Evolutionary conservation across 2,888 invertebrate genomes (phyloP), one percentile per base, ranked within the genome.

Genomic region (Perizoma flavofasciatum): DNA sequence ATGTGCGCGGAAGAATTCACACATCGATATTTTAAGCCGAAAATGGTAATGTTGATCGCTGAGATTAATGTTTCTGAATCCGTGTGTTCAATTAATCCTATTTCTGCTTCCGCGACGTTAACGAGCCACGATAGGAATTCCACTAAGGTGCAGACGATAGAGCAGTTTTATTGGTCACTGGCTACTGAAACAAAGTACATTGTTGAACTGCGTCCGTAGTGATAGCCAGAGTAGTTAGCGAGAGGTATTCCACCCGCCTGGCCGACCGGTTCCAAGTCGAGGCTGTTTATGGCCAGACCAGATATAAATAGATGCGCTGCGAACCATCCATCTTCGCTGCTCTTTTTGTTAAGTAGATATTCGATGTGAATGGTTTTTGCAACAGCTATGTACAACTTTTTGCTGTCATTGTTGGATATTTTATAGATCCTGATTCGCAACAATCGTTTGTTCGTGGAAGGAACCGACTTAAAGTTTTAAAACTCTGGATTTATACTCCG

Each of bases 251-350:
- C 88, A 77, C 60, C 72, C 78, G 84, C 82, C 80, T 78, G 83
- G 78, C 80, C 73, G 87, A 90, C 91, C 89, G 91, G 91, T 91
- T 88, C 79, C 80, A 74, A 71, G 73, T 75, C 71, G 79, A 75
- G 76, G 81, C 87, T 83, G 87, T 88, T 89, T 89, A 89, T 86
- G 88, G 87, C 79, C 81, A 83, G 83, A 85, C 86, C 86, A 86
- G 88, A 85, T 90, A 91, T 89, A 91, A 89, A 90, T 90, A 91
- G 89, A 88, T 79, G 80, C 79, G 77, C 82, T 79, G 86, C 85
- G 81, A 78, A 82, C 79, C 85, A 88, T 88, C 86, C 85, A 85
- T 90, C 89, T 86, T 79, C 78, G 80, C 78, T 83, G 80, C 78
- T 83, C 77, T 86, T 87, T 84, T 85, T 72, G 64, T 63, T 67